phyloP scores from a whole-genome alignment of 2,888 invertebrate genomes.

The Drosophila vallismaia region DNA sequence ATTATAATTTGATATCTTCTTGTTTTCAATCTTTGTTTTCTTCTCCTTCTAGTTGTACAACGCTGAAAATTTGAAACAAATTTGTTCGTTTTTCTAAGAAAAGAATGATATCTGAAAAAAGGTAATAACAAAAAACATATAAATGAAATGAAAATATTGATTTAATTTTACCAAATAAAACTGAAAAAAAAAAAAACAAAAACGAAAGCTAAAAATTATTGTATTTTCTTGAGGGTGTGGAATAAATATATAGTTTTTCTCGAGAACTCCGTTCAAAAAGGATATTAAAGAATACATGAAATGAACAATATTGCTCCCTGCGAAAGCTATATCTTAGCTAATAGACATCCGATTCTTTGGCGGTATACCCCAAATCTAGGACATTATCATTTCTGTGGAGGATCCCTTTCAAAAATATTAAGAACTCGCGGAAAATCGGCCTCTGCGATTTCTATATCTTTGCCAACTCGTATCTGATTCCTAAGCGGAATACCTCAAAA shows the following conservation, averaged over 20 bases:
- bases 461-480: not conserved
- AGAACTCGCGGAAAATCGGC: too few relatives aligned
- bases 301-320: not conserved
- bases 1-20: slow-evolving; percentile 51
- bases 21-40: slow-evolving; percentile 73
- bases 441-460: not conserved
- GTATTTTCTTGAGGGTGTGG: too few relatives aligned
- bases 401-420: too few relatives aligned
- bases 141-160: slow-evolving; percentile 72
- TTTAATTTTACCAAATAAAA: slow-evolving; percentile 78
- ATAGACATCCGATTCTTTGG: not conserved
- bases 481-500: not conserved
- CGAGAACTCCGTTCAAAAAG: too few relatives aligned
- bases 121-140: slow-evolving; percentile 71
- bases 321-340: not conserved
- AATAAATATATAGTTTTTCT: too few relatives aligned
- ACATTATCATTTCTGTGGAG: too few relatives aligned
- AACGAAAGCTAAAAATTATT: slow-evolving; percentile 56
- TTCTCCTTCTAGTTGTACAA: slow-evolving; percentile 77
- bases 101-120: slow-evolving; percentile 71
- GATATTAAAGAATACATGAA: too few relatives aligned
- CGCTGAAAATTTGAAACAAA: slow-evolving; percentile 79
- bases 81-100: slow-evolving; percentile 79
- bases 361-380: not conserved
- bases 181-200: slow-evolving; percentile 41